Evolutionary conservation across 2,888 invertebrate genomes (phyloP), one percentile per base, ranked within the genome.

Genomic region (Ellobium chinense): DNA sequence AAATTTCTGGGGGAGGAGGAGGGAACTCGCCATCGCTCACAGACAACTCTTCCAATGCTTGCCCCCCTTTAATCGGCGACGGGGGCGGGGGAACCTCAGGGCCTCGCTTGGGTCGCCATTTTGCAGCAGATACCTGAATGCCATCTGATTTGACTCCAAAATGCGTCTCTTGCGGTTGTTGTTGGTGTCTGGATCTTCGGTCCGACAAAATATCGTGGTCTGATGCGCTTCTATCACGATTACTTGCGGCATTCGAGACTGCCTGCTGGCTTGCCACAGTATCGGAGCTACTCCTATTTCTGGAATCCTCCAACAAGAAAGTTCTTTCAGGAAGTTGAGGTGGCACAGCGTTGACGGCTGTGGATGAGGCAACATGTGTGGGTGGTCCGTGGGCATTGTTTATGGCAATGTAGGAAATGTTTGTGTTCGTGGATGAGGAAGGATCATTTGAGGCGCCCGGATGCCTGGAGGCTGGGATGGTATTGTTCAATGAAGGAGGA

Each of bases 1-100:
- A n/a, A 27, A 82, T 60, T 36, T 84, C 83, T 18, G 84, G 83
- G 12, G 86, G 84, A 65, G 86, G 87, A 36, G 85, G 84, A 79
- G 85, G 84, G 56, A 84, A 78, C 12, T 85, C 83, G 24, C 54
- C 76, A 14, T 63, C 58, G 36, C 24, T 69, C 36, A 63, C 73
- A 27, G 63, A 56, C n/a, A 70, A 72, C 27, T 73, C 46, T 21
- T 76, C 74, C 14, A 24, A 58, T 0, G 37, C 31, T n/a, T 79
- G 66, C 5, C 63, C 56, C 24, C 29, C 58, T 24, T 54, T 58
- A 27, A 39, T 34, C 18, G 84, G 78, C 14, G 82, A 75, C 2
- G 82, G 78, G 12, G 82, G 36, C 0, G 58, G 72, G 0, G 58
- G 29, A 2, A 7, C 18, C 3, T 74, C 63, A 7, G 24, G 58